phyloP scores from a whole-genome alignment of 2,888 invertebrate genomes.

The Pseudanteris insignis region DNA sequence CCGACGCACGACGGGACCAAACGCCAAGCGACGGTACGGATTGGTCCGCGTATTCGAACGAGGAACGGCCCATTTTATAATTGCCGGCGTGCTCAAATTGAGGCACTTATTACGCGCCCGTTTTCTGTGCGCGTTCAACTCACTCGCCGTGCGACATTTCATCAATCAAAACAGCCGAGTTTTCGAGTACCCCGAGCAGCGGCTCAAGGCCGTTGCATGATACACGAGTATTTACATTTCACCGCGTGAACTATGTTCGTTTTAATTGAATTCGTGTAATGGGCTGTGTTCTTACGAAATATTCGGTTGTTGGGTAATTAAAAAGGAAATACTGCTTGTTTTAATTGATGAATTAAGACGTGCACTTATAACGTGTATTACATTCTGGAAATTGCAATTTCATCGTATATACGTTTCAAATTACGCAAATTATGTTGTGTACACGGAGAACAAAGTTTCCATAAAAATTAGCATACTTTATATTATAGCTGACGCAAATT shows the following conservation, averaged over 20 bases:
- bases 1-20: constrained; percentile 51
- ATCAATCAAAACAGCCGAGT: constrained; percentile 26
- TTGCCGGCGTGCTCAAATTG: constrained; percentile 63
- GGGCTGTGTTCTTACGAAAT: no score
- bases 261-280: constrained; percentile 18
- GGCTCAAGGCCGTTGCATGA: constrained; percentile 20
- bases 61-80: constrained; percentile 58
- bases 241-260: constrained; percentile 6
- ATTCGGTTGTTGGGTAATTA: no score
- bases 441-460: no score
- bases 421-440: no score
- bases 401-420: no score
- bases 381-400: no score
- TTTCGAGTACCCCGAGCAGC: no score
- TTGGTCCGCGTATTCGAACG: constrained; percentile 57
- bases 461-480: no score
- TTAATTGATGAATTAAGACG: no score
- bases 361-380: no score
- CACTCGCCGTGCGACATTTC: constrained; percentile 37
- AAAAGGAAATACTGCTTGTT: no score
- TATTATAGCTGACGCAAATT: no score
- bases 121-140: constrained; percentile 49
- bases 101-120: constrained; percentile 62
- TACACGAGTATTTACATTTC: constrained; percentile 21
- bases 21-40: constrained; percentile 55